Conservation (phyloP, 2,888 invertebrate genomes). For the Lordiphosa andalusiaca region DNA sequence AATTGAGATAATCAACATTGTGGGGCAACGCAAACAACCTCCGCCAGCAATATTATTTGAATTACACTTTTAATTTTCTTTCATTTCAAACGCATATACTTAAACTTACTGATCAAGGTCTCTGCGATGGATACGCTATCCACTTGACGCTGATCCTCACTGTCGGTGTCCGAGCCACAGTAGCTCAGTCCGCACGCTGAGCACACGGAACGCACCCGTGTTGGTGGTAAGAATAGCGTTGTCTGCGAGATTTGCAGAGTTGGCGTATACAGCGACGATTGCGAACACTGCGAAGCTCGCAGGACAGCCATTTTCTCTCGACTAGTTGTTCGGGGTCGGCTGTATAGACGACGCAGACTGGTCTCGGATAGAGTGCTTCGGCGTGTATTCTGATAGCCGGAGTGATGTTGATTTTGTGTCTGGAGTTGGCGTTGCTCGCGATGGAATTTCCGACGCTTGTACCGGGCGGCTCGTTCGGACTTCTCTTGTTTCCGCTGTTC, state of each 20-base stretch:
- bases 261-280: too few relatives aligned
- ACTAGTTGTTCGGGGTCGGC: background rate
- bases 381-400: background rate
- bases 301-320: background rate
- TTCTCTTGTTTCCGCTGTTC: background rate
- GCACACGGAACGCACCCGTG: background rate
- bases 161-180: slow-evolving; percentile 1
- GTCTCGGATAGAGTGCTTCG: background rate
- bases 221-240: background rate
- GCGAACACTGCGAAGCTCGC: background rate
- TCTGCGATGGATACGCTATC: background rate
- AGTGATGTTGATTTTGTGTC: background rate
- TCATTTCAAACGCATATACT: slow-evolving; percentile 10
- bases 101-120: background rate
- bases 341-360: background rate
- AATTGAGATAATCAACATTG: too few relatives aligned
- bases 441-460: background rate
- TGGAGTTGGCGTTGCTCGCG: background rate
- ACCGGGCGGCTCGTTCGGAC: background rate
- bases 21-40: too few relatives aligned
- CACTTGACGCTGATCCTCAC: background rate
- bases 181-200: background rate
- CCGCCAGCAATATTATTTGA: too few relatives aligned
- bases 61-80: too few relatives aligned
- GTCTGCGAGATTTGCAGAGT: too few relatives aligned